Percentiles rank a stretch among this genome's conserved stretches.
These are phyloP conservation scores for Polymixis lichenea DNA, from an alignment of 2,888 invertebrate genomes.

Conservation along the genomic window DNA sequence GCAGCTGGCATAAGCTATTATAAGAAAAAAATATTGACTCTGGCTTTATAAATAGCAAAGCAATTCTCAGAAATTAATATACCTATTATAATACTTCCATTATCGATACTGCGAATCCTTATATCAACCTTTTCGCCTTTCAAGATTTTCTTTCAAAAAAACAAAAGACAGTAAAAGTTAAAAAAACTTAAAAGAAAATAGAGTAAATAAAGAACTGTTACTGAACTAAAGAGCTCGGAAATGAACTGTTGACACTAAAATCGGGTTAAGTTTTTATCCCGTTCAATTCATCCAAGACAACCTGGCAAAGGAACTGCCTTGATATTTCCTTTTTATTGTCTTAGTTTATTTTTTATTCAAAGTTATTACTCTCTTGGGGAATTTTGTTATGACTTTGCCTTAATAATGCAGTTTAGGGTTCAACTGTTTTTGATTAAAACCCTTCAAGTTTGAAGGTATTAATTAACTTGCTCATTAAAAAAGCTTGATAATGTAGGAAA, in stretches of 20 bases:
- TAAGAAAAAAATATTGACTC: too few species aligned
- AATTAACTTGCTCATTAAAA: slow-evolving; percentile 24
- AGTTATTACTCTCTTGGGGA: slow-evolving; percentile 45
- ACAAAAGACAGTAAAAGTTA: neutral
- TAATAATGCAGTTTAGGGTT: slow-evolving; percentile 45
- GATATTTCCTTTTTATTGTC: slow-evolving; percentile 59
- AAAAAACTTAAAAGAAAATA: slow-evolving; percentile 11
- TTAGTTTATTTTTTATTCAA: slow-evolving; percentile 57
- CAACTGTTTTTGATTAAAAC: slow-evolving; percentile 26
- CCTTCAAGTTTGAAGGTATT: slow-evolving; percentile 1
- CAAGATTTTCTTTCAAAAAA: neutral
- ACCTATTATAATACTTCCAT: neutral
- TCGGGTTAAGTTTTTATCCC: slow-evolving; percentile 2
- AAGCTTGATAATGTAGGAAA: too few species aligned
- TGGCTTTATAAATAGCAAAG: neutral
- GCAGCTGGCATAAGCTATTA: too few species aligned
- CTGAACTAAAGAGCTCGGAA: slow-evolving; percentile 11
- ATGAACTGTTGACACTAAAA: slow-evolving; percentile 44
- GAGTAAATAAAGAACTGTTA: slow-evolving; percentile 5
- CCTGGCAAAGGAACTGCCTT: slow-evolving; percentile 35
- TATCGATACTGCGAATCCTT: neutral
- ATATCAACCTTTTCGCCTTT: neutral
- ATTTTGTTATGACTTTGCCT: slow-evolving; percentile 45
- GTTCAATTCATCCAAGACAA: slow-evolving; percentile 22
- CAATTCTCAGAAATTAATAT: neutral